Percentiles rank a stretch among this genome's conserved stretches.
These are phyloP conservation scores for Chelon labrosus DNA, from an alignment of 2,797 vertebrate species.

Conservation along the genomic window DNA sequence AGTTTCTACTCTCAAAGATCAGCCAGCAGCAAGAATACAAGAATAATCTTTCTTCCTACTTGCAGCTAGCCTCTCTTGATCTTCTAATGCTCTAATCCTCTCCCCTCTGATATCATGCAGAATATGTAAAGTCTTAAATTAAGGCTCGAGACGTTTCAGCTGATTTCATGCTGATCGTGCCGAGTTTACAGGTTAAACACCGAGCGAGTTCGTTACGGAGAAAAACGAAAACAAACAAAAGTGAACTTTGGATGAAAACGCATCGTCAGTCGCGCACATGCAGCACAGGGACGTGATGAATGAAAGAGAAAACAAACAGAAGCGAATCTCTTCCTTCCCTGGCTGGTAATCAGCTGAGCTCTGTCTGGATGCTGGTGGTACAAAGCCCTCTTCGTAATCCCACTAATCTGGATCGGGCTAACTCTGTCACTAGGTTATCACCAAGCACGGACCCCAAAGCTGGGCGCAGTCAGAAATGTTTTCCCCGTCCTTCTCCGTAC, in stretches of 20 bases:
- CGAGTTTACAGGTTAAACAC: conserved; percentile 1
- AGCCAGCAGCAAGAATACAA: no score
- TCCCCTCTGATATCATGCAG: neutral
- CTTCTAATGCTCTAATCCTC: conserved; percentile 9
- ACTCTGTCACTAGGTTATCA: conserved; percentile 76
- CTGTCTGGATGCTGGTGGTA: conserved; percentile 54
- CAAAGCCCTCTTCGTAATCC: conserved; percentile 72
- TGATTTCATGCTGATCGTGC: neutral
- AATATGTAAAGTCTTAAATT: conserved; percentile 7
- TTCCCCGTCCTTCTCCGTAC: neutral
- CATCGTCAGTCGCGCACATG: no score
- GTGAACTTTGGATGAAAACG: neutral
- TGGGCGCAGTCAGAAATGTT: conserved; percentile 3
- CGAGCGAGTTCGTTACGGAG: neutral
- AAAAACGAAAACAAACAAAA: neutral
- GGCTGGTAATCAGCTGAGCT: conserved; percentile 61
- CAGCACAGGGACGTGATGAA: conserved; percentile 15
- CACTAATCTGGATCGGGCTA: conserved; percentile 75
- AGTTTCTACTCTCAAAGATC: neutral
- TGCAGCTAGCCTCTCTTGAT: no score
- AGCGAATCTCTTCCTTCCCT: conserved; percentile 53
- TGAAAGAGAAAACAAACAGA: conserved; percentile 54
- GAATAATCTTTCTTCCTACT: no score
- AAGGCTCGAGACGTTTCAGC: neutral
- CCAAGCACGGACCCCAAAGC: conserved; percentile 27